Base-by-base conservation (phyloP, 35 echinoderm and acorn worm species). In the Strongylocentrotus purpuratus region DNA sequence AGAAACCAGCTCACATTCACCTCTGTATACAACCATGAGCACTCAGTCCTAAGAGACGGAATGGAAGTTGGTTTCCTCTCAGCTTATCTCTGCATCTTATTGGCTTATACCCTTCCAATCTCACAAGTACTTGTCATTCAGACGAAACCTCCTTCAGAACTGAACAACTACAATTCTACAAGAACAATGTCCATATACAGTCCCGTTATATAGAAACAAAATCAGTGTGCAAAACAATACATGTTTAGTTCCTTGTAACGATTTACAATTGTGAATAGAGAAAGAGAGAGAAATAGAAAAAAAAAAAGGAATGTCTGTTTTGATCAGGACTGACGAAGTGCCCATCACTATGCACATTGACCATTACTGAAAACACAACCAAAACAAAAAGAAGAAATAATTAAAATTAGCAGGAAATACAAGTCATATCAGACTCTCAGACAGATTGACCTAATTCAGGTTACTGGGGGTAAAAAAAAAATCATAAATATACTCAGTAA, bases 61-160 rank as follows among this genome's bases (percentile, higher is more conserved):
- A n/a, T 78, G 65, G 65, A 78, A 78, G 65, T 78, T 78, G 65
- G 20, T 78, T 78, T 78, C 65, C 65, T 78, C 65, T 78, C 65
- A 22, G 18, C 65, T 78, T 78, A 78, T 78, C 65, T 28, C 65
- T n/a, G 28, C 25, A 78, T 78, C 65, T 78, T 78, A 78, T 78
- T 78, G 65, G 65, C 65, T 78, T 22, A 78, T 28, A 78, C 25
- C 65, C 65, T 78, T 78, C 65, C 18, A 78, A 78, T 78, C 20
- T 78, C n/a, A 78, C 18, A 78, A 22, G 22, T n/a, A 78, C 28
- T 78, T 78, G 65, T 78, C 25, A 78, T 78, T 28, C 4, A 78
- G 25, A 78, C 15, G 65, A n/a, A 78, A 78, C n/a, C 65, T 78
- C 28, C 20, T 22, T 28, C 65, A 78, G 65, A 78, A 78, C 11